These are phyloP conservation scores for Diogma glabrata DNA, from an alignment of 2,888 invertebrate genomes.

Conservation along the genomic window DNA sequence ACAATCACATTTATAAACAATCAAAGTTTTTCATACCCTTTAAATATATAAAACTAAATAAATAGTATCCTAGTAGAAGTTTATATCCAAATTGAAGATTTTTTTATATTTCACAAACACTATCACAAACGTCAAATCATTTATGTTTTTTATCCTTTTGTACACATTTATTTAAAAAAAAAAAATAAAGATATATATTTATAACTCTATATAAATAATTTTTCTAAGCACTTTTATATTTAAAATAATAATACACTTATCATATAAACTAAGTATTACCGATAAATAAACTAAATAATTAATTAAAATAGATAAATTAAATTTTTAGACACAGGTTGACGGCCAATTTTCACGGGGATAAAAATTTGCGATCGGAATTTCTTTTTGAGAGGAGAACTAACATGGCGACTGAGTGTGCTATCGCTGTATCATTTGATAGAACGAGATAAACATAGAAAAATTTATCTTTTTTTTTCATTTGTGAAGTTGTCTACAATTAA, in stretches of 20 bases:
- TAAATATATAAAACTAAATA: not conserved
- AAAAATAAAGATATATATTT: too few species aligned
- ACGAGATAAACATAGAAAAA: too few species aligned
- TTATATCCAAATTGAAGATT: slow-evolving; percentile 3
- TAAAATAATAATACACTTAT: too few species aligned
- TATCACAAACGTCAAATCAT: slow-evolving; percentile 10
- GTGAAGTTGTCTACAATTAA: too few species aligned
- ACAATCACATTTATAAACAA: not conserved
- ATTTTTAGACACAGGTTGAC: slow-evolving; percentile 8
- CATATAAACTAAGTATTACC: too few species aligned
- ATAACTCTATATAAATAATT: too few species aligned
- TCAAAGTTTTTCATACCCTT: too few species aligned
- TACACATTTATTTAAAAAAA: slow-evolving; percentile 8
- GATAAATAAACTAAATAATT: too few species aligned
- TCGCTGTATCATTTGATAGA: too few species aligned
- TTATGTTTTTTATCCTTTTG: slow-evolving; percentile 9
- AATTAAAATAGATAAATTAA: too few species aligned
- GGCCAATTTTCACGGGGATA: slow-evolving; percentile 9
- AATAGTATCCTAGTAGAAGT: slow-evolving; percentile 1
- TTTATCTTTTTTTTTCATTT: too few species aligned
- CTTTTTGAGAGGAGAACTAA: slow-evolving; percentile 6
- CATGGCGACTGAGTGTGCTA: slow-evolving; percentile 5
- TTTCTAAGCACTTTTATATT: too few species aligned
- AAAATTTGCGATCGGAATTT: slow-evolving; percentile 8
- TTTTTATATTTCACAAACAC: slow-evolving; percentile 6